phyloP scores from a whole-genome alignment of 2,888 invertebrate genomes.

The Bombylius major region DNA sequence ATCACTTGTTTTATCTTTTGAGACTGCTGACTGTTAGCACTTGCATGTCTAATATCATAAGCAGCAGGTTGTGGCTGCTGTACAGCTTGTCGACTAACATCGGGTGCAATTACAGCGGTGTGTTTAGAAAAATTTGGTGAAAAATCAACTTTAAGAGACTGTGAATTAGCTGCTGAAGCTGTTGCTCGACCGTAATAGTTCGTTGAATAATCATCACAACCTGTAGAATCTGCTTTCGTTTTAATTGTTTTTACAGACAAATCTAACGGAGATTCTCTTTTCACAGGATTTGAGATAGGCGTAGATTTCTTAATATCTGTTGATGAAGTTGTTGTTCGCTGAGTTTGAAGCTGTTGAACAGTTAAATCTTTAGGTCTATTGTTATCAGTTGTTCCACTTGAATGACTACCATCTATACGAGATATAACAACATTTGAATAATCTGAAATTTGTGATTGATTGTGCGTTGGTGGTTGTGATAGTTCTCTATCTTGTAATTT shows the following conservation, averaged over 20 bases:
- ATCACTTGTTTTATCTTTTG: background rate
- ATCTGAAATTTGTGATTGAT: background rate
- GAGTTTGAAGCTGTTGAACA: background rate
- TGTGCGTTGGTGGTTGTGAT: background rate
- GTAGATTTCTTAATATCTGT: background rate
- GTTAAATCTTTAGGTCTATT: background rate
- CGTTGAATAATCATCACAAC: constrained; percentile 43
- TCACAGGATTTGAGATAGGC: background rate
- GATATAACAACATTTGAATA: constrained; percentile 7
- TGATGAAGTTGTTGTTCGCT: background rate
- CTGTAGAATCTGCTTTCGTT: constrained; percentile 78
- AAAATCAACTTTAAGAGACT: constrained; percentile 66
- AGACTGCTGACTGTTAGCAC: background rate
- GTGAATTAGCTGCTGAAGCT: constrained; percentile 3
- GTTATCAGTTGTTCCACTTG: background rate
- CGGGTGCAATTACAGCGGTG: background rate
- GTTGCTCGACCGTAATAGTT: constrained; percentile 10
- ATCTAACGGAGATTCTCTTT: constrained; percentile 56
- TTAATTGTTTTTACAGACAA: constrained; percentile 80
- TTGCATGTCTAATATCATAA: background rate
- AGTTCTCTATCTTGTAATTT: background rate
- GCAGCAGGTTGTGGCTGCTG: background rate
- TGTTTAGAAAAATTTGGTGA: constrained; percentile 51
- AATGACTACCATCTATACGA: background rate
- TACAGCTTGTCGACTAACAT: background rate